Base-by-base conservation (phyloP, 2,113 vertebrate genomes). In the Rhea americana region DNA sequence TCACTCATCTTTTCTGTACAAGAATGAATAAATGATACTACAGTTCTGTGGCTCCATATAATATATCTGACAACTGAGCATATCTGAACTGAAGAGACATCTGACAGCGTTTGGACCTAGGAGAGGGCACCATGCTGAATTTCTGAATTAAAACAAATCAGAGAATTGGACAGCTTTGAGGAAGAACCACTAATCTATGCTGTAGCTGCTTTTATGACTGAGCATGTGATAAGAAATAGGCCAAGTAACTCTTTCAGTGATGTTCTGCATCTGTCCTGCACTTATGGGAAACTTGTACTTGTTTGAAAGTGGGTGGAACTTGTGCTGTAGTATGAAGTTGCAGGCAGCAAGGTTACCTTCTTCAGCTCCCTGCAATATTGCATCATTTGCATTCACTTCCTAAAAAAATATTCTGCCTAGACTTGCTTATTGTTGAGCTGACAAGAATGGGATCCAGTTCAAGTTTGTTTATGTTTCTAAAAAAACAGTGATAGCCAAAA, bases 1-100 rank as follows among this genome's bases (percentile, higher is more conserved):
- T 90, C 63, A 85, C 76, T 95, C 91, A 77, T 37, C 91, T 74
- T 94, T 83, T 70, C 65, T 74, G 76, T 10, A 53, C 68, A 89
- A 91, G 68, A 9, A 94, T 68, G 51, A 85, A 93, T 83, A 91
- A 81, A 90, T 37, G 73, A 48, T 95, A 43, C 61, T 83, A 37
- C 39, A 56, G 39, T 53, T 58, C 80, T 6, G 1, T 56, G 51
- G 82, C 56, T 78, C 61, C 65, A 79, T 85, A 47, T 26, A 48
- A 86, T 77, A 39, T 25, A 35, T 73, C 71, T 94, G 81, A 90
- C 66, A 92, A 85, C 32, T 2, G 12, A 86, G 79, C 76, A 51
- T 45, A 93, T 56, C 55, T 56, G 55, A 82, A 92, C 1, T 3
- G 55, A 56, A 68, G 58, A 76, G 71, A 48, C 1, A 1, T 80